These are phyloP conservation scores for Naja naja DNA, from an alignment of 2,113 vertebrate genomes.

Conservation along the genomic window DNA sequence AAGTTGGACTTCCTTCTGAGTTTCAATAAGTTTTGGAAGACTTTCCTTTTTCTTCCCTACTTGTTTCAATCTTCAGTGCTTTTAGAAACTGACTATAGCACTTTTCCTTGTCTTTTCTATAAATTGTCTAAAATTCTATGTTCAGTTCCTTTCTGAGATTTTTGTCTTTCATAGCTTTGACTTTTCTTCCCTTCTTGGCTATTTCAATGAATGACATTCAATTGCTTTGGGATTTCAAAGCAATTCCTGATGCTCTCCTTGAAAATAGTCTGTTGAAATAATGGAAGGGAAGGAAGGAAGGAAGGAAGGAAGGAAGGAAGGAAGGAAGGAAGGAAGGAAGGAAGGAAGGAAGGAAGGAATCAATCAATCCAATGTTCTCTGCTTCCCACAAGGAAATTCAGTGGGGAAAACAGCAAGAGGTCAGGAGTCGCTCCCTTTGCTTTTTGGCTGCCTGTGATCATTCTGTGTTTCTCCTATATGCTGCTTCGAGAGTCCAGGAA, in stretches of 20 bases:
- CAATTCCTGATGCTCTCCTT: neutral
- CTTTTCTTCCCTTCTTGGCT: neutral
- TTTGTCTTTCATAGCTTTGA: neutral
- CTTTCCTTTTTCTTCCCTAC: neutral
- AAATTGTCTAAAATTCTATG: neutral
- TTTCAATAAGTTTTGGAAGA: neutral
- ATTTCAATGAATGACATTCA: neutral
- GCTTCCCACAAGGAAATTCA: neutral
- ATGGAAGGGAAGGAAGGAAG: too few species aligned
- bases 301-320: too few species aligned
- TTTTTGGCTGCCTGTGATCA: neutral
- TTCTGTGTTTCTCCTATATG: too few species aligned
- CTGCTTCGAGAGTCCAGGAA: too few species aligned
- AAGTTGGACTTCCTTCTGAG: neutral
- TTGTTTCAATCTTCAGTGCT: neutral
- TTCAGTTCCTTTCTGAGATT: neutral
- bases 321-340: too few species aligned
- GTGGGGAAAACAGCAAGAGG: neutral
- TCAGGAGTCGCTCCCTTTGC: too few species aligned
- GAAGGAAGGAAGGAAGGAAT: too few species aligned
- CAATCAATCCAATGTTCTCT: neutral
- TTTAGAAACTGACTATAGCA: neutral
- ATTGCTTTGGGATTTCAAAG: neutral
- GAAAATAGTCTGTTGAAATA: neutral
- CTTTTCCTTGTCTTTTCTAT: neutral